Evolutionary conservation across 2,888 invertebrate genomes (phyloP), one percentile per base, ranked within the genome.

Genomic region (Bhutanitis thaidina): DNA sequence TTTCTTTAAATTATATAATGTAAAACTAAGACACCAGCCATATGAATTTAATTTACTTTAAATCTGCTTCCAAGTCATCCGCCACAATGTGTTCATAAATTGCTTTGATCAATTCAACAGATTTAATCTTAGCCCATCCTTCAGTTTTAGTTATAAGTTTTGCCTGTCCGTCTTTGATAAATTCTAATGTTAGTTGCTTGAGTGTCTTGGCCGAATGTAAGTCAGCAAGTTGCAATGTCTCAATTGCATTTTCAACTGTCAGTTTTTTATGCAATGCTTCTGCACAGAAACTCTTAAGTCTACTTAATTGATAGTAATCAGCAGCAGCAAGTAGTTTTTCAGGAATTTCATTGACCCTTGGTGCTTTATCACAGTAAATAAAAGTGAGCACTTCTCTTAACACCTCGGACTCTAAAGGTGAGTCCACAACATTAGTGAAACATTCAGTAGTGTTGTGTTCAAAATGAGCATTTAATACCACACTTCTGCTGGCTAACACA

Each of bases 151-250:
- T 84, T 5, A 89, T 85, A 10, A 84, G 64, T 48, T 74, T 77
- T 1, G 84, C 84, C 62, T 87, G 83, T 2, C 88, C 89, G 63
- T 88, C 88, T 59, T 85, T 86, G 8, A 89, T 85, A 41, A 86
- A 89, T 54, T 88, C 88, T 12, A 88, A 62, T 0, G 85, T 83
- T 10, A 77, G 63, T 49, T 77, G 74, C 52, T 79, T 84, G 8
- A 89, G 64, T 3, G 69, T 65, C 52, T 72, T 74, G 1, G 89
- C 88, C 0, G 84, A 85, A 59, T 89, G 83, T 29, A 88, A 64
- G 54, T 88, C 87, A 1, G 89, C 88, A 44, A 88, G 58, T 55
- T 86, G 80, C 9, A 89, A 59, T 3, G 84, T 87, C 49, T 85
- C 83, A 56, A 89, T 80, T 2, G 82, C 86, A 80, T 86, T 89